phyloP scores from a whole-genome alignment of 2,113 vertebrate species.

The Mirounga angustirostris region DNA sequence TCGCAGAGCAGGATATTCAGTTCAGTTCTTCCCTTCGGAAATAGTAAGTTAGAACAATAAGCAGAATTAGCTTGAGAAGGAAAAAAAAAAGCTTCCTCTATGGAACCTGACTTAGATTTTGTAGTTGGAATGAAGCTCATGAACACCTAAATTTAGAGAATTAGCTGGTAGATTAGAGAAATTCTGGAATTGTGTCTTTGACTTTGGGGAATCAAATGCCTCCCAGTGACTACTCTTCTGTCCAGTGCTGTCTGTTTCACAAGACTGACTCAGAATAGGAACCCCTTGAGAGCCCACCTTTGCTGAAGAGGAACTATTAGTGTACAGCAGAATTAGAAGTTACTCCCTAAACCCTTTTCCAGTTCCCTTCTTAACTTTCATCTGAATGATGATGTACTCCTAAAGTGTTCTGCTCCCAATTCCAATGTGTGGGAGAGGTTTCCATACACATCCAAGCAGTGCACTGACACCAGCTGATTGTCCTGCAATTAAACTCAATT shows the following conservation, averaged over 20 bases:
- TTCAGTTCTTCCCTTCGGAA: not conserved
- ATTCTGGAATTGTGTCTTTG: not conserved
- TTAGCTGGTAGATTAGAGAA: not conserved
- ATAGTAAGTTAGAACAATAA: constrained; percentile 2
- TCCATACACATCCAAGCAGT: too few relatives aligned
- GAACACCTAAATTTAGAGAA: not conserved
- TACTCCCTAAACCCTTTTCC: not conserved
- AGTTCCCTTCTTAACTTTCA: not conserved
- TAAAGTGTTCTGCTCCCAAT: not conserved
- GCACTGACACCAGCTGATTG: not conserved
- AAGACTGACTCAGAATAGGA: not conserved
- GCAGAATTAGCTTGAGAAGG: not conserved
- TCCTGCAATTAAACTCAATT: not conserved
- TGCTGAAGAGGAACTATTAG: not conserved
- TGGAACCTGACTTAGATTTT: not conserved
- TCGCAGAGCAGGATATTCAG: not conserved
- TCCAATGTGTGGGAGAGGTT: not conserved
- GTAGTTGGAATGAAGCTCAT: not conserved
- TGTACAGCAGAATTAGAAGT: not conserved
- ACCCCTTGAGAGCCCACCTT: not conserved
- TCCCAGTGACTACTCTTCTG: not conserved
- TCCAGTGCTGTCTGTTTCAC: not conserved
- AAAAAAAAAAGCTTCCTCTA: not conserved
- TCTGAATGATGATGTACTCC: not conserved
- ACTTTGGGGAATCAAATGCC: not conserved